A percentile compares a stretch with the other conserved stretches of the same genome.
phyloP scores from a whole-genome alignment of 2,888 invertebrate genomes.

The Drosophila sordidula region DNA sequence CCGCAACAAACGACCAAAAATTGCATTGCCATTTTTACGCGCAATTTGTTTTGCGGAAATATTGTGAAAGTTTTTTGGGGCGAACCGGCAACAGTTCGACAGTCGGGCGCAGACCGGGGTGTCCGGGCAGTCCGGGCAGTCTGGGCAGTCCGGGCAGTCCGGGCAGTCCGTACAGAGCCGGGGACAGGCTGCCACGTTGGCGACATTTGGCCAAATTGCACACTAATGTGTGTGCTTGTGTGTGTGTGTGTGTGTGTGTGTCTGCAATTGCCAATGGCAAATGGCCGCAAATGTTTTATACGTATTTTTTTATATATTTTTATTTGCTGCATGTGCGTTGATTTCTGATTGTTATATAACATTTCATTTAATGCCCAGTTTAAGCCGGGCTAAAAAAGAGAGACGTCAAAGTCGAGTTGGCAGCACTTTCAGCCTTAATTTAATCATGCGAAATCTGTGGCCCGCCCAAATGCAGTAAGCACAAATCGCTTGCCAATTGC shows the following conservation, averaged over 20 bases:
- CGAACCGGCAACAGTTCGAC: slow-evolving; percentile 35
- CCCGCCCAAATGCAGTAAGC: slow-evolving; percentile 78
- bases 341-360: slow-evolving; percentile 78
- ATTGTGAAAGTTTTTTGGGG: slow-evolving; percentile 76
- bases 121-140: slow-evolving; percentile 9
- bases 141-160: slow-evolving; percentile 7
- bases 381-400: slow-evolving; percentile 27
- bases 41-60: slow-evolving; percentile 78
- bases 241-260: slow-evolving; percentile 31
- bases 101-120: slow-evolving; percentile 7
- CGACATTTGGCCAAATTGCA: slow-evolving; percentile 80
- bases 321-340: slow-evolving; percentile 72
- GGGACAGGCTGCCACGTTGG: slow-evolving; percentile 74
- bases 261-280: slow-evolving; percentile 68
- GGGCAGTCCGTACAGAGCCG: slow-evolving; percentile 16
- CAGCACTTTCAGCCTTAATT: slow-evolving; percentile 55
- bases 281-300: slow-evolving; percentile 73
- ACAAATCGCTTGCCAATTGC: slow-evolving; percentile 66
- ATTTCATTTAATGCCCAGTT: slow-evolving; percentile 72
- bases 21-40: slow-evolving; percentile 81
- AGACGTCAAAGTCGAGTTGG: slow-evolving; percentile 47
- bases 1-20: slow-evolving; percentile 81
- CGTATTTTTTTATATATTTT: slow-evolving; percentile 44
- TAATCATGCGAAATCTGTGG: slow-evolving; percentile 65
- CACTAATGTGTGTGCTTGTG: slow-evolving; percentile 64